phyloP scores from a whole-genome alignment of 1,140 invertebrate species.

The Lepidurus couesii region DNA sequence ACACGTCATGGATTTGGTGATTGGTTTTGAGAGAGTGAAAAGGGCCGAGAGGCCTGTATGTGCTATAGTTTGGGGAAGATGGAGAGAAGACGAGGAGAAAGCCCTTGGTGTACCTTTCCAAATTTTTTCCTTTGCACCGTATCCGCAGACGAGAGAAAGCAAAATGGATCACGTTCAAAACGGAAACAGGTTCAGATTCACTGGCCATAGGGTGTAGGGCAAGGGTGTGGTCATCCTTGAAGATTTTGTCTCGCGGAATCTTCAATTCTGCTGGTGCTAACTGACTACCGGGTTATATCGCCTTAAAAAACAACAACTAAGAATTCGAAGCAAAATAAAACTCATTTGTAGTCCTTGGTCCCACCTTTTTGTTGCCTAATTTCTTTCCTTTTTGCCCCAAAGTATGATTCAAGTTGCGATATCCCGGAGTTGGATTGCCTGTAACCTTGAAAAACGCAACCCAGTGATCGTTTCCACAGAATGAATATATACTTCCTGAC shows the following conservation, averaged over 20 bases:
- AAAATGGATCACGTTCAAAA: conserved; percentile 16
- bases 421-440: background rate
- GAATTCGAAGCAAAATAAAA: no score
- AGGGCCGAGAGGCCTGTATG: background rate
- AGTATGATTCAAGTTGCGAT: background rate
- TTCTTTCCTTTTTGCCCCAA: background rate
- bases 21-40: background rate
- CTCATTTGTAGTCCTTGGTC: no score
- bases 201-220: conserved; percentile 20
- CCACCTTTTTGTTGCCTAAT: background rate
- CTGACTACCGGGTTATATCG: background rate
- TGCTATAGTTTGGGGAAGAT: background rate
- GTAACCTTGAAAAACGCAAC: conserved; percentile 1
- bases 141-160: background rate
- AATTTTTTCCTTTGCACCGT: background rate
- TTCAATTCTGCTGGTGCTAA: background rate
- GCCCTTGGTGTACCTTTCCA: background rate
- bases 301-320: no score
- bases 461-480: background rate
- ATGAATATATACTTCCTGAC: background rate
- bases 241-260: background rate
- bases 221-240: conserved; percentile 13
- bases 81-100: background rate
- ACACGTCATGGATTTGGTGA: no score
- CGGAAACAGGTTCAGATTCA: conserved; percentile 15